Conservation (phyloP, 2,888 invertebrate genomes). For the Melitaea athalia region DNA sequence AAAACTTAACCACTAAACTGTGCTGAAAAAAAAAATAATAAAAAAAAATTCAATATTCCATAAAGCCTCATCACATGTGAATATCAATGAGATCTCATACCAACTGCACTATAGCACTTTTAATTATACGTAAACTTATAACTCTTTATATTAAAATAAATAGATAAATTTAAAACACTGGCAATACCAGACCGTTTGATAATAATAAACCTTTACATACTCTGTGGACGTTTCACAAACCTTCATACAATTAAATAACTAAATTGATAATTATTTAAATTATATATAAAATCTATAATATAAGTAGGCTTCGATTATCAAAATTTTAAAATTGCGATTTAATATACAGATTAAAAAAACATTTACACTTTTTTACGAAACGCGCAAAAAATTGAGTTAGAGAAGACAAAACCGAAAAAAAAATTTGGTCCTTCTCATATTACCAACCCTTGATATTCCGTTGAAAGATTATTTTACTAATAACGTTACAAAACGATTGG, state of each 20-base stretch:
- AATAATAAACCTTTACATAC: conserved; percentile 2
- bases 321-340: conserved; percentile 3
- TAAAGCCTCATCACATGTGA: conserved; percentile 69
- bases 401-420: conserved; percentile 11
- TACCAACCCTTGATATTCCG: conserved; percentile 31
- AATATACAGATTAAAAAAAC: conserved; percentile 5
- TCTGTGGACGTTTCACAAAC: conserved; percentile 7
- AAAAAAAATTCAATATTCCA: conserved; percentile 49
- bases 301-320: not conserved
- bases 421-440: conserved; percentile 32
- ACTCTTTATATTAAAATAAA: conserved; percentile 20
- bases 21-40: conserved; percentile 49
- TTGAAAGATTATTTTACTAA: conserved; percentile 12
- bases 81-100: conserved; percentile 69
- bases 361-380: conserved; percentile 7
- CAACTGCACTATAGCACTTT: conserved; percentile 39
- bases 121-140: conserved; percentile 20
- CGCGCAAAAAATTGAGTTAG: conserved; percentile 6
- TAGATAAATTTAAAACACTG: conserved; percentile 16
- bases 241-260: conserved; percentile 8
- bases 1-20: conserved; percentile 59
- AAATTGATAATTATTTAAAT: not conserved
- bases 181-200: not conserved
- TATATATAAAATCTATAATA: conserved; percentile 4
- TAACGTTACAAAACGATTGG: conserved; percentile 10